A percentile compares a stretch with the other conserved stretches of the same genome.
phyloP scores from a whole-genome alignment of 2,113 vertebrate genomes.

The Coracopsis vasa region DNA sequence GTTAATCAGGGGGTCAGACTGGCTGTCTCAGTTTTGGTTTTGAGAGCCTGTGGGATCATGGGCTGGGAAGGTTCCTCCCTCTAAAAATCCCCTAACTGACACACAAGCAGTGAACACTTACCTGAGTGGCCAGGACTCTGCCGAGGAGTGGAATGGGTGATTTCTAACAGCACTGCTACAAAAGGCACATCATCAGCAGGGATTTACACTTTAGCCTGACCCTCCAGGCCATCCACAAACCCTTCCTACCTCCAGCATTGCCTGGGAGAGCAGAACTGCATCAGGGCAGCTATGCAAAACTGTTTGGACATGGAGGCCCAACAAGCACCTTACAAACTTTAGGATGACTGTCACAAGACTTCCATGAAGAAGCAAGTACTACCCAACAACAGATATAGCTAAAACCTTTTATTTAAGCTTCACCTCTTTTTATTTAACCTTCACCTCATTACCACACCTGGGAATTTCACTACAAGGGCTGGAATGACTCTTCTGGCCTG shows the following conservation, averaged over 20 bases:
- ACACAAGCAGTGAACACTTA: background rate
- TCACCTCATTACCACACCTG: background rate
- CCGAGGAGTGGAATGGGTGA: background rate
- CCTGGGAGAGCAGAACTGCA: background rate
- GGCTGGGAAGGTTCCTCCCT: background rate
- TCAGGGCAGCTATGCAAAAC: background rate
- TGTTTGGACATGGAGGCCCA: background rate
- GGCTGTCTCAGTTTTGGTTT: background rate
- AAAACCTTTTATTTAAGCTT: background rate
- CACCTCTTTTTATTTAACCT: background rate
- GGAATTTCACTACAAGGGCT: background rate
- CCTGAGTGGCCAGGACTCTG: fast-evolving
- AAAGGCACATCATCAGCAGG: background rate
- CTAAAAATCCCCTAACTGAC: background rate
- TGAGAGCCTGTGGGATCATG: background rate
- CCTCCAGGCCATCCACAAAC: background rate
- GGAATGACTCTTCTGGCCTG: background rate
- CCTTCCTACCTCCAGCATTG: background rate
- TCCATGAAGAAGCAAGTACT: background rate
- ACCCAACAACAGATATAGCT: background rate
- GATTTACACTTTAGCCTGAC: background rate
- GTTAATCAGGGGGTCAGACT: background rate
- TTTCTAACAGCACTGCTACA: background rate
- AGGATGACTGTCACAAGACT: background rate
- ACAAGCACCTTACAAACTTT: background rate